Conservation (phyloP, 2,888 invertebrate genomes). For the Standfussiana lucernea region DNA sequence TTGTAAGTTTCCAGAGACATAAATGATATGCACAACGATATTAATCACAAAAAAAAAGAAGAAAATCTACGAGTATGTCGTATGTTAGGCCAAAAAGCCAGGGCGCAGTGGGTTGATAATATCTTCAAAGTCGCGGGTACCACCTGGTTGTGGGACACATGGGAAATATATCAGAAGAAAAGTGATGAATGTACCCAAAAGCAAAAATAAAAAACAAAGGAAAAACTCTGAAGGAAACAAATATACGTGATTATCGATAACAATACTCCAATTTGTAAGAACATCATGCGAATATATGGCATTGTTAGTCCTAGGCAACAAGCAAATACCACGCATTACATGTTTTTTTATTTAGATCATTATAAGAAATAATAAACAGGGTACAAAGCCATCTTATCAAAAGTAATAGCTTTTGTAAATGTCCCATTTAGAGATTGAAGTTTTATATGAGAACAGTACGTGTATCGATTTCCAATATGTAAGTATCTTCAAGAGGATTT, state of each 20-base stretch:
- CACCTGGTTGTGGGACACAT: not conserved
- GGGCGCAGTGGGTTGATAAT: not conserved
- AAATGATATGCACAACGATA: too few species aligned
- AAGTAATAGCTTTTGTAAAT: not conserved
- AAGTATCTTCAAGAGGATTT: not conserved
- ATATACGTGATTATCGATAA: conserved; percentile 13
- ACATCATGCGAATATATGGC: not conserved
- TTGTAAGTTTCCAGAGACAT: too few species aligned
- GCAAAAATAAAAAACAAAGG: too few species aligned
- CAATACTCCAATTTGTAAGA: conserved; percentile 19
- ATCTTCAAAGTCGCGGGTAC: not conserved
- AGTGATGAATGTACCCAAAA: not conserved
- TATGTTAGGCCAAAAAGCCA: not conserved
- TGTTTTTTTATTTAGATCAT: conserved; percentile 18
- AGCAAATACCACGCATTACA: conserved; percentile 8
- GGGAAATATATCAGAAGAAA: not conserved
- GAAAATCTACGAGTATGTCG: too few species aligned
- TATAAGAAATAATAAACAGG: conserved; percentile 9
- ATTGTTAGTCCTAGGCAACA: conserved; percentile 7
- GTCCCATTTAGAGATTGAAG: too few species aligned
- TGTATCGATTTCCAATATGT: not conserved
- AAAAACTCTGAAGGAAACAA: too few species aligned
- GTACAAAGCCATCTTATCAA: not conserved
- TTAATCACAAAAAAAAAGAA: too few species aligned
- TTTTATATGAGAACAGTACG: not conserved